A percentile compares a stretch with the other conserved stretches of the same genome.
Evolutionary conservation across 2,797 vertebrate genomes (phyloP).

Genomic region (Merluccius polli): DNA sequence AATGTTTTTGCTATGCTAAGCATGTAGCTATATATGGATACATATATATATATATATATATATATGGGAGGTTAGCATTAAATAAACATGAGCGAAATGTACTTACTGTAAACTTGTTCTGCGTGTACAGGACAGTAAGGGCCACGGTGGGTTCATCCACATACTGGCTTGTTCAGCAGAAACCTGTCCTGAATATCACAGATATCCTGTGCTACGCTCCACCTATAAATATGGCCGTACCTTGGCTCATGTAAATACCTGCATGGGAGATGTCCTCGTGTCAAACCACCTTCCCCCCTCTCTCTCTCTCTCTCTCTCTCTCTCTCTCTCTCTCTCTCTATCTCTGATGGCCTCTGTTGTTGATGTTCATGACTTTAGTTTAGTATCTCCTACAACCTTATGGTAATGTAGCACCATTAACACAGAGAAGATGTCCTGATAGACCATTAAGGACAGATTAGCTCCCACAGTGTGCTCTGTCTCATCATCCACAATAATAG

Average conservation of each 20-base stretch:
- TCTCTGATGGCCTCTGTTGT: background rate
- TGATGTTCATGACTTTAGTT: background rate
- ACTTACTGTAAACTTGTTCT: background rate
- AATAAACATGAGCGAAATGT: background rate
- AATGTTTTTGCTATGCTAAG: too few species aligned
- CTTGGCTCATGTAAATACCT: background rate
- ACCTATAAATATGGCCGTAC: background rate
- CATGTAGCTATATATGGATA: too few species aligned
- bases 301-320: background rate
- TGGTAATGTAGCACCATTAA: background rate
- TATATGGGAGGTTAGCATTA: background rate
- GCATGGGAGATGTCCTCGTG: too few species aligned
- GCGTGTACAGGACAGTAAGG: background rate
- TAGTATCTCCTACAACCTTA: background rate
- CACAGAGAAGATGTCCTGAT: background rate
- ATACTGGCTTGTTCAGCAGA: background rate
- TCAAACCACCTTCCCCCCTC: too few species aligned
- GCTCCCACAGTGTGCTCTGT: conserved; percentile 25
- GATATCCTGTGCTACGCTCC: background rate
- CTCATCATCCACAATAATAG: background rate
- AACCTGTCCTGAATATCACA: background rate
- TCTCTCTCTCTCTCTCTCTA: background rate
- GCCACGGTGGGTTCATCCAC: background rate
- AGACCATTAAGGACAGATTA: background rate
- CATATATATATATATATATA: too few species aligned